Evolutionary conservation across 2,113 vertebrate genomes (phyloP), one percentile per base, ranked within the genome.

Genomic region (Oxyura jamaicensis): DNA sequence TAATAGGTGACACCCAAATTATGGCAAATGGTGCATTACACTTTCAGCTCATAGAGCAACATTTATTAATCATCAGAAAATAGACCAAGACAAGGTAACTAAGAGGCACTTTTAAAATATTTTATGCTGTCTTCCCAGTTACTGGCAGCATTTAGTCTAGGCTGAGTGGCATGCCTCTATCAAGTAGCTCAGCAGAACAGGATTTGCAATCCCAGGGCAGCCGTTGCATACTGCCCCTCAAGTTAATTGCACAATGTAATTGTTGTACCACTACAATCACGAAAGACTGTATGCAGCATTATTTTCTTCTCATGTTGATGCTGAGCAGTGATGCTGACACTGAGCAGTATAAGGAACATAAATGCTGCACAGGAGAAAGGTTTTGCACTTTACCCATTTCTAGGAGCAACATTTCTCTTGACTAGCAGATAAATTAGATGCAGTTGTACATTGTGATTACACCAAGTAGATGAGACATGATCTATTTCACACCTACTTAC

Each of bases 341-440:
- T 13, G 14, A 63, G 41, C 74, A 78, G 86, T 77, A 36, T n/a
- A 42, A 71, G 35, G 33, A 65, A n/a, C 17, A 56, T 36, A 52
- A 67, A 73, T 1, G 1, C 44, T 11, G 10, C 0, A 1, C 31
- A 72, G 10, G 26, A 10, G 8, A 69, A 82, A 65, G 55, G 13
- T 56, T 69, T 48, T 11, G 20, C 46, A 81, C 41, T 84, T 74
- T 2, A 60, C 8, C 28, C 36, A 13, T 10, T 82, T 75, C 82
- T 8, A 36, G 11, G 16, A 55, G 50, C n/a, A 82, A 22, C 4
- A 2, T 2, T 42, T 28, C 42, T 63, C 35, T 60, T 33, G 2
- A 18, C 36, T 9, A 62, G 79, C 26, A 79, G 46, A 28, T 62
- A 1, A 8, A 5, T 31, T 3, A 23, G 18, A 39, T 36, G 42